Evolutionary conservation across 2,797 vertebrate genomes (phyloP).

Genomic region (Centropyge bicolor): DNA sequence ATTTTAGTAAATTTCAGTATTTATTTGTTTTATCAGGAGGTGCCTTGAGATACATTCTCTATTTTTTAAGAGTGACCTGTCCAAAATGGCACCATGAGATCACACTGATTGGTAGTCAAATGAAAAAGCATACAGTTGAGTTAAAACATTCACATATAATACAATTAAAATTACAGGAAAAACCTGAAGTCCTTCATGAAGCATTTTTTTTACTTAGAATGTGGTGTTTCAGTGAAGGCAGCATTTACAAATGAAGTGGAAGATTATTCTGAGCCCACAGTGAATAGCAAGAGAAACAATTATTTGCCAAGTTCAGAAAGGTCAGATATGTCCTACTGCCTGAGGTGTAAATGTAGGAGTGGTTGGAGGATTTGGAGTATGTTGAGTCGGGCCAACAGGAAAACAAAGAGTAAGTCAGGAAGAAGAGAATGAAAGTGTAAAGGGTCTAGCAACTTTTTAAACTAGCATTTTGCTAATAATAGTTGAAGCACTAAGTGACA

Average conservation of each 20-base stretch:
- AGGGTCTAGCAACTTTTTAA: neutral
- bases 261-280: conserved; percentile 6
- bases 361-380: neutral
- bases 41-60: neutral
- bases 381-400: neutral
- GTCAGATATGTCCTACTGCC: conserved; percentile 18
- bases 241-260: neutral
- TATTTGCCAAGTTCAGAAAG: neutral
- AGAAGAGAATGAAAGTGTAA: conserved; percentile 8
- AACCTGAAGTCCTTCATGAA: neutral
- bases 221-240: neutral
- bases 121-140: neutral
- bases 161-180: neutral
- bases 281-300: neutral
- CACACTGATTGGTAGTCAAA: neutral
- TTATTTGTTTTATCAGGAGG: neutral
- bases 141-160: neutral
- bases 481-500: neutral
- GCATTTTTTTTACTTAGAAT: neutral
- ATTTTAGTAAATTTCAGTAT: neutral
- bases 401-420: conserved; percentile 7
- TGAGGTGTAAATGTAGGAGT: conserved; percentile 3
- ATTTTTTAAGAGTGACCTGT: neutral
- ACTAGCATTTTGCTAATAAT: neutral
- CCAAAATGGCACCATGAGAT: neutral